A percentile compares a stretch with the other conserved stretches of the same genome.
These are phyloP conservation scores for Napeogenes inachia DNA, from an alignment of 2,888 invertebrate species.

Conservation along the genomic window DNA sequence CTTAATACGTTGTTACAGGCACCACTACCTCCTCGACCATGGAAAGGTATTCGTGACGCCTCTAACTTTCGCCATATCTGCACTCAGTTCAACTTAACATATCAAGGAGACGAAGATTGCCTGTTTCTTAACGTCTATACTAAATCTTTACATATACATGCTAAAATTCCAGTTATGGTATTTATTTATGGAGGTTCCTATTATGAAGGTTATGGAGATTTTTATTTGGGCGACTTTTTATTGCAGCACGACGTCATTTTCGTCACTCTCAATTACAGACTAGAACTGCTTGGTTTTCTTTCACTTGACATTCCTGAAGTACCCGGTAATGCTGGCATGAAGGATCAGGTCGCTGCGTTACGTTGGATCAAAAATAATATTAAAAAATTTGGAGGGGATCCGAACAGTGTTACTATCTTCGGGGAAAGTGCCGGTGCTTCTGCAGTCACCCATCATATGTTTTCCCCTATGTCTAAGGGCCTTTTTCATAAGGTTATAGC, in stretches of 20 bases:
- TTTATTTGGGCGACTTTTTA: conserved; percentile 54
- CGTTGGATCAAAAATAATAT: conserved; percentile 58
- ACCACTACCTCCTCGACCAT: conserved; percentile 42
- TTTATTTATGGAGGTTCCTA: conserved; percentile 65
- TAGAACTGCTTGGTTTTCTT: conserved; percentile 57
- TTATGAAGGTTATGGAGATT: conserved; percentile 48
- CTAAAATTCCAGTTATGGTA: conserved; percentile 58
- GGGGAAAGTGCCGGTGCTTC: conserved; percentile 64
- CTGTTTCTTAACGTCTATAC: conserved; percentile 56
- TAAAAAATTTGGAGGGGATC: conserved; percentile 54
- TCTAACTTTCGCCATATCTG: conserved; percentile 43
- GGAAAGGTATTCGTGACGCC: conserved; percentile 50
- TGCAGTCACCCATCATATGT: conserved; percentile 54
- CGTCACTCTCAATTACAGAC: conserved; percentile 60
- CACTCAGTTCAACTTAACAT: conserved; percentile 40
- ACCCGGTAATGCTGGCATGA: conserved; percentile 60
- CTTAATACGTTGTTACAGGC: conserved; percentile 36
- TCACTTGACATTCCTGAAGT: conserved; percentile 58
- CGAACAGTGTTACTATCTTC: conserved; percentile 55
- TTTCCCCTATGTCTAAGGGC: conserved; percentile 61
- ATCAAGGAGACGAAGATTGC: conserved; percentile 50
- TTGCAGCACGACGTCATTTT: conserved; percentile 52
- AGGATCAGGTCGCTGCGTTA: conserved; percentile 59
- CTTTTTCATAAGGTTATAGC: conserved; percentile 60
- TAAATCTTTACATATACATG: not conserved